Conservation (phyloP, 2,113 vertebrate species). For the Melanerpes formicivorus region DNA sequence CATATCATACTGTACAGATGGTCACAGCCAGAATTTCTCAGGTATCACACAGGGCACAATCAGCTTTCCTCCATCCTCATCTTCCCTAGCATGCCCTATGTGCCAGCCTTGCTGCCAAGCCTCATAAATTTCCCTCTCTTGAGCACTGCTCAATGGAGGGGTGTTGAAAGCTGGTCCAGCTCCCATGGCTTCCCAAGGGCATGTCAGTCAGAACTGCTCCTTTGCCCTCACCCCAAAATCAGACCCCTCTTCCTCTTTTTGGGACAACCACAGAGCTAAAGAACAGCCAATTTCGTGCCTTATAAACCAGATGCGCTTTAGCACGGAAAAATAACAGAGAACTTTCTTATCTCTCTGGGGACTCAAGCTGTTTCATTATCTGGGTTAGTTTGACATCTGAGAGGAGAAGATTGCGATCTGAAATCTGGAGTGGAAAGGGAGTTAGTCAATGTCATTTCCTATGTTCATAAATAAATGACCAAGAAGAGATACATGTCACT, state of each 20-base stretch:
- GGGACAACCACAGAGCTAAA: not conserved
- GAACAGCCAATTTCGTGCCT: not conserved
- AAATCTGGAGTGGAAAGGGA: slow-evolving; percentile 3
- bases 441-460: slow-evolving; percentile 1
- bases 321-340: not conserved
- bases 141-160: accelerated
- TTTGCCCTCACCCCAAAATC: not conserved
- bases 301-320: not conserved
- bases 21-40: slow-evolving; percentile 27
- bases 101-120: slow-evolving; percentile 40
- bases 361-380: slow-evolving; percentile 28
- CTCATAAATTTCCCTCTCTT: slow-evolving; percentile 32
- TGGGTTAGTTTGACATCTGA: slow-evolving; percentile 33
- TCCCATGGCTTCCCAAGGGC: slow-evolving; percentile 26
- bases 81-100: not conserved
- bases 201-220: not conserved
- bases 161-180: not conserved
- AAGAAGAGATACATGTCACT: not conserved
- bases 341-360: slow-evolving; percentile 12
- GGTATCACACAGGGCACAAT: slow-evolving; percentile 39
- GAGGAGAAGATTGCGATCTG: slow-evolving; percentile 47
- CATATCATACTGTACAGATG: slow-evolving; percentile 48
- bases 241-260: not conserved
- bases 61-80: not conserved
- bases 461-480: slow-evolving; percentile 54